Base-by-base conservation (phyloP, 2,113 vertebrate species). In the Athene noctua region DNA sequence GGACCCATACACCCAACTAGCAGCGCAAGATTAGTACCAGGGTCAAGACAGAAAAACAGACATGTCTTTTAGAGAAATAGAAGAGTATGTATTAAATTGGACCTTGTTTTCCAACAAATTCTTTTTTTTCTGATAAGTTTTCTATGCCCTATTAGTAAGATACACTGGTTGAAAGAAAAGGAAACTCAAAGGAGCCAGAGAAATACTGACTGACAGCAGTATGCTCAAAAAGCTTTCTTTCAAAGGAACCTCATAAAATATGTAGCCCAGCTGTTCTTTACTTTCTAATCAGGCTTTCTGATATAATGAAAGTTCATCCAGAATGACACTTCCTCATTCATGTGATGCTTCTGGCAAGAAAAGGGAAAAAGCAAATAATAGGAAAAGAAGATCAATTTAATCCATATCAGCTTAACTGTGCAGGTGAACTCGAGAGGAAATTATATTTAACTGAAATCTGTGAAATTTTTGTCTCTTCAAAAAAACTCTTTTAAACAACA, bases 221-320 rank as follows among this genome's bases (percentile, higher is more conserved):
- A 94, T 19, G 44, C 68, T 83, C 71, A 77, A 67, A 90, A 59
- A 94, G 27, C 40, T 51, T 58, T 75, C 46, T 84, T 89, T 90
- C 73, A 92, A 71, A 96, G 57, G 63, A 85, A 87, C 27, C 42
- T 93, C 52, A 94, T 87, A 92, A 96, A 97, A 95, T 81, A 86
- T 66, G 73, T 67, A 94, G 68, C 75, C 77, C 70, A 80, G 93
- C 62, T 92, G 36, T 90, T 96, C 67, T 85, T 91, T 89, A 85
- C 90, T 93, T 95, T 75, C 67, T 95, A 96, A 96, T 95, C 77
- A 94, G 83, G 29, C 57, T 36, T 80, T 93, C 49, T 92, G 67
- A 54, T 88, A 95, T 77, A 96, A 96, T 94, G 55, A 89, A 95
- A 61, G 82, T 80, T 96, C 68, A 96, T 87, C 81, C 72, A 94